These are phyloP conservation scores for Harpagus bidentatus DNA, from an alignment of 2,113 vertebrate species.

Conservation along the genomic window DNA sequence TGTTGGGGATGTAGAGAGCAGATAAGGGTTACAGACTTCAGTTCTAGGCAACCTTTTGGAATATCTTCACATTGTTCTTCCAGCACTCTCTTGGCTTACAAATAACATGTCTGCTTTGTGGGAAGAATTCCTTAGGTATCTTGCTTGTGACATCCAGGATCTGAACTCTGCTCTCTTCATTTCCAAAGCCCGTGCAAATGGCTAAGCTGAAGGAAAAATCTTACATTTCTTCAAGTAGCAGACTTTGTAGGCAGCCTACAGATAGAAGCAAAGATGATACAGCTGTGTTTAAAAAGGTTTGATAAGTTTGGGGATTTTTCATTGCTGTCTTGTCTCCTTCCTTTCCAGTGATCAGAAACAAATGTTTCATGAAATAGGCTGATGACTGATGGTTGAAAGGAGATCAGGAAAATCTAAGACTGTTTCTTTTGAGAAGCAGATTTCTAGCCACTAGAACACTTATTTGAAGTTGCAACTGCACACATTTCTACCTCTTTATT, in stretches of 20 bases:
- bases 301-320: neutral
- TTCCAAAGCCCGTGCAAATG: neutral
- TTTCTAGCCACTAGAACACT: neutral
- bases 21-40: neutral
- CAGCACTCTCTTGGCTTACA: neutral
- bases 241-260: neutral
- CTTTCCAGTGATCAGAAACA: neutral
- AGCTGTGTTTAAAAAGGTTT: neutral
- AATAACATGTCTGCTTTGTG: neutral
- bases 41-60: neutral
- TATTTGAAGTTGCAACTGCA: neutral
- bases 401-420: neutral
- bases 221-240: neutral
- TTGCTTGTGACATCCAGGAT: neutral
- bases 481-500: neutral
- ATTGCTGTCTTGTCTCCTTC: neutral
- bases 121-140: neutral
- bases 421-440: neutral
- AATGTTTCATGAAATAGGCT: neutral
- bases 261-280: neutral
- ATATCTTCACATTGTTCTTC: neutral
- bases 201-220: neutral
- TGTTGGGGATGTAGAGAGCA: neutral
- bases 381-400: neutral
- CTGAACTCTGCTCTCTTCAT: neutral